Conservation (phyloP, 2,797 vertebrate genomes). For the Hydrocynus forskahlii region DNA sequence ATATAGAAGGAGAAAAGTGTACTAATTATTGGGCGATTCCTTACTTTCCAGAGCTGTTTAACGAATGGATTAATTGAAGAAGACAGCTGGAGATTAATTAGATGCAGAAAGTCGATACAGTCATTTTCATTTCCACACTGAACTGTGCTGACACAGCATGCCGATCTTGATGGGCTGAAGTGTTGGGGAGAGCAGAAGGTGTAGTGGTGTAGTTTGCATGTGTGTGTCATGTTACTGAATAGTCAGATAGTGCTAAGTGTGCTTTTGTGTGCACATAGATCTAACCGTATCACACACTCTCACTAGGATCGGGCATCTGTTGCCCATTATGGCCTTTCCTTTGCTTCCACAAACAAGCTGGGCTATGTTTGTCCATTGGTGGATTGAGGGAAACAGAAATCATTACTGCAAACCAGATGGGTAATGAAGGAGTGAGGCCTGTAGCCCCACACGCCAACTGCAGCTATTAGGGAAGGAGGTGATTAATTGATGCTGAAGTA, state of each 20-base stretch:
- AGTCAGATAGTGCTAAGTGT: conserved; percentile 10
- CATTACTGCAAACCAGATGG: background rate
- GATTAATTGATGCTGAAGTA: background rate
- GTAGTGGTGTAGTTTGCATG: background rate
- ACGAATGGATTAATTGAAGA: conserved; percentile 57
- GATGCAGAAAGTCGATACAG: conserved; percentile 66
- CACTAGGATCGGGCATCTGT: conserved; percentile 35
- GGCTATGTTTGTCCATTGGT: conserved; percentile 3
- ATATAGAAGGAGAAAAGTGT: conserved; percentile 50
- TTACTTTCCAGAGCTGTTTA: conserved; percentile 31
- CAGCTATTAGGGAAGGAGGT: background rate
- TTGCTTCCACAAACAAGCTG: conserved; percentile 17
- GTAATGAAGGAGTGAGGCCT: conserved; percentile 3
- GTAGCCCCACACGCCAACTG: background rate
- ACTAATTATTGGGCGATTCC: conserved; percentile 36
- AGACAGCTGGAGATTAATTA: conserved; percentile 59
- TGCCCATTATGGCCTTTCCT: conserved; percentile 39
- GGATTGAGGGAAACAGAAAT: background rate
- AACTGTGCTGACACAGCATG: conserved; percentile 62
- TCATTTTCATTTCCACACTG: conserved; percentile 64
- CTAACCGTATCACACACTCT: background rate
- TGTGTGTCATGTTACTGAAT: background rate
- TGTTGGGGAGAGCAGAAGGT: background rate
- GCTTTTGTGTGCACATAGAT: background rate
- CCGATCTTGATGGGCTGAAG: conserved; percentile 9